Evolutionary conservation across 2,113 vertebrate species (phyloP).

Genomic region (Oncorhynchus masou): DNA sequence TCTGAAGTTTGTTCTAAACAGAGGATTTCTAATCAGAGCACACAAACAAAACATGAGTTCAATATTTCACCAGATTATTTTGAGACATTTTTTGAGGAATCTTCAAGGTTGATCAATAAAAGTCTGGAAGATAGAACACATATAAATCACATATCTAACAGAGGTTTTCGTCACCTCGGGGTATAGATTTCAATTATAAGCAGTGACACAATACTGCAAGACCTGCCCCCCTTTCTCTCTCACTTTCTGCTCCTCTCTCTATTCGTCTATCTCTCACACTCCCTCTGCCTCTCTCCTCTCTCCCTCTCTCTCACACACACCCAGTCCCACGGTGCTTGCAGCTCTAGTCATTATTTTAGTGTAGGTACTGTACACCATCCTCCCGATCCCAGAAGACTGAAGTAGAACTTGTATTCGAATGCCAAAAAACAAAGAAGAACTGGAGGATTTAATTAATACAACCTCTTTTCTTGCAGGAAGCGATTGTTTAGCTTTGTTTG

Average conservation of each 20-base stretch:
- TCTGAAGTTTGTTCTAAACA: too few relatives aligned
- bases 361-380: slow-evolving; percentile 47
- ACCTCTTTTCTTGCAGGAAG: too few relatives aligned
- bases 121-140: neutral
- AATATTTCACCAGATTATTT: too few relatives aligned
- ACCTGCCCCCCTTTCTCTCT: neutral
- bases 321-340: neutral
- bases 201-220: neutral
- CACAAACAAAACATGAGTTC: neutral
- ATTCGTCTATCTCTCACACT: neutral
- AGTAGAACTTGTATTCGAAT: neutral
- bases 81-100: neutral
- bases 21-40: too few relatives aligned
- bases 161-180: neutral
- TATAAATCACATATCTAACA: neutral
- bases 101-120: neutral
- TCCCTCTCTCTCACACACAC: neutral
- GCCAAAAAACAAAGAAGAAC: neutral
- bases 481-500: neutral
- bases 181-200: slow-evolving; percentile 1
- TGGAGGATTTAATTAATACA: neutral
- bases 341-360: slow-evolving; percentile 40
- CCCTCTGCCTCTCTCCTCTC: neutral
- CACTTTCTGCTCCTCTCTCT: neutral
- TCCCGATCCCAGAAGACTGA: neutral